These are phyloP conservation scores for Tinamus guttatus DNA, from an alignment of 2,113 vertebrate genomes.

Conservation along the genomic window DNA sequence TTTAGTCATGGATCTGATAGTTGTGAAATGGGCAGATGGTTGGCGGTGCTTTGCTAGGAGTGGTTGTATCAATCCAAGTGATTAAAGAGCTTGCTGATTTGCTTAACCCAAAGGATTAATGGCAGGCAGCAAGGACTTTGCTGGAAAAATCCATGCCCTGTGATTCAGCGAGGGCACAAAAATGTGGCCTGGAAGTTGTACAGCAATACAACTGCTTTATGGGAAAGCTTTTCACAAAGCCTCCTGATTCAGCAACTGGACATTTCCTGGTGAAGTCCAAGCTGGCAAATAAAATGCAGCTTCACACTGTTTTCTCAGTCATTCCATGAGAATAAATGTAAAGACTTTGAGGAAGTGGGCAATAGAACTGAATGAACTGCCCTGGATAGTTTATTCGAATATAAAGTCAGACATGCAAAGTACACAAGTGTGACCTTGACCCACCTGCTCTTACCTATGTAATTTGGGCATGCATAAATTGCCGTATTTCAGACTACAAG, in stretches of 20 bases:
- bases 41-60: constrained; percentile 68
- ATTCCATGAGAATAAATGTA: constrained; percentile 18
- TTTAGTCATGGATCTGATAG: constrained; percentile 54
- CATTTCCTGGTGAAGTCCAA: constrained; percentile 60
- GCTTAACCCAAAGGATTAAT: constrained; percentile 76
- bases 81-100: constrained; percentile 77
- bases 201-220: constrained; percentile 52
- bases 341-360: constrained; percentile 23
- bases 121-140: constrained; percentile 65
- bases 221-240: constrained; percentile 58
- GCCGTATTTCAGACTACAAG: neutral
- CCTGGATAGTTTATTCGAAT: constrained; percentile 11
- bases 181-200: constrained; percentile 68
- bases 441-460: neutral
- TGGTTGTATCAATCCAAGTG: constrained; percentile 54
- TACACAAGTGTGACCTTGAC: neutral
- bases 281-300: constrained; percentile 50
- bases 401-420: neutral
- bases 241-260: constrained; percentile 57
- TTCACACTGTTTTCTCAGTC: constrained; percentile 2
- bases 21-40: constrained; percentile 66
- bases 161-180: constrained; percentile 62
- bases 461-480: constrained; percentile 4
- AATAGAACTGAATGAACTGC: constrained; percentile 27
- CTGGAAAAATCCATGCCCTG: constrained; percentile 66